These are phyloP conservation scores for Parauchenoglanis punctatus DNA, from an alignment of 2,797 vertebrate genomes.

Conservation along the genomic window DNA sequence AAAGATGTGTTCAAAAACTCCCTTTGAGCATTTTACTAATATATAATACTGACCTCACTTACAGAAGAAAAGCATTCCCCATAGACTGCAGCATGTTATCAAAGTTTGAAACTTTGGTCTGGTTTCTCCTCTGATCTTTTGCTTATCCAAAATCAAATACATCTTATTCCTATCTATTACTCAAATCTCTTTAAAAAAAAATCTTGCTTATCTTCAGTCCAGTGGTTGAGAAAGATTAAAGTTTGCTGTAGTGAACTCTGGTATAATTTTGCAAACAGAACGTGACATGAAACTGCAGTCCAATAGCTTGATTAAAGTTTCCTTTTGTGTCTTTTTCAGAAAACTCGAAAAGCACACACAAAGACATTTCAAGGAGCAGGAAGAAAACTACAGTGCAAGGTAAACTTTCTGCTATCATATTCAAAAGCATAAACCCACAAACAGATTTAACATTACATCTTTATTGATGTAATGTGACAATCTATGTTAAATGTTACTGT, in stretches of 20 bases:
- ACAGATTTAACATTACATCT: not conserved
- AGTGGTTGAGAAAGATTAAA: slow-evolving; percentile 20
- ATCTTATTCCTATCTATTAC: not conserved
- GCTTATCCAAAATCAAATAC: not conserved
- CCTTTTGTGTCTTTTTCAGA: slow-evolving; percentile 28
- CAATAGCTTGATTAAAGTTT: slow-evolving; percentile 1
- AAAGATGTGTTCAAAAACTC: not conserved
- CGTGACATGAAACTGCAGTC: slow-evolving; percentile 15
- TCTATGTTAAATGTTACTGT: not conserved
- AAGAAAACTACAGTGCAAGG: not conserved
- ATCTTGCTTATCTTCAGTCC: slow-evolving; percentile 19
- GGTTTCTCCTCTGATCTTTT: not conserved
- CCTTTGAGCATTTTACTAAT: not conserved
- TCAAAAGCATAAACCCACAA: slow-evolving; percentile 6
- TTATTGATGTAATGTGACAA: not conserved
- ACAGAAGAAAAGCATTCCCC: not conserved
- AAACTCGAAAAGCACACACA: slow-evolving; percentile 37
- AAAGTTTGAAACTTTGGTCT: not conserved
- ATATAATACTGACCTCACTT: not conserved
- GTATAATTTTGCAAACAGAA: slow-evolving; percentile 34
- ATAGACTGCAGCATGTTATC: no score
- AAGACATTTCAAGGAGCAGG: slow-evolving; percentile 27
- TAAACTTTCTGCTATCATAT: slow-evolving; percentile 28
- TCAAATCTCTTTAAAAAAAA: slow-evolving; percentile 23
- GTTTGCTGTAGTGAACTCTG: slow-evolving; percentile 12